phyloP scores from a whole-genome alignment of 2,888 invertebrate genomes.

The Dendrolimus houi region DNA sequence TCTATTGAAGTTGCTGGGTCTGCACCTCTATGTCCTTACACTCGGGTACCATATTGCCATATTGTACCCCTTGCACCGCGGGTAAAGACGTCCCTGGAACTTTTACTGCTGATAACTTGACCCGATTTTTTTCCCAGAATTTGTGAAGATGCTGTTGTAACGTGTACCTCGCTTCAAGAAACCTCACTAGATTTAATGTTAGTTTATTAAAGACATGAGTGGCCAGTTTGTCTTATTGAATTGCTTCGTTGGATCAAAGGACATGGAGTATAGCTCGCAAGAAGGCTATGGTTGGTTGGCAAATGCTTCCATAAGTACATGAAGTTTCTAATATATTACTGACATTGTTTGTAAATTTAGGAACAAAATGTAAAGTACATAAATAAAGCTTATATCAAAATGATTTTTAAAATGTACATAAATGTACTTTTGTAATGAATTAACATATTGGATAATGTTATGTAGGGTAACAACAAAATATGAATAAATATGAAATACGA shows the following conservation, averaged over 20 bases:
- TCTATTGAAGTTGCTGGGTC: too few species aligned
- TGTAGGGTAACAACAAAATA: neutral
- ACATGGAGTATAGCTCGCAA: neutral
- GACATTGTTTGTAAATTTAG: neutral
- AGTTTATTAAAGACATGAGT: slow-evolving; percentile 9
- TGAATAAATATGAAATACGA: neutral
- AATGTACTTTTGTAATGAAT: slow-evolving; percentile 25
- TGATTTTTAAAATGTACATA: slow-evolving; percentile 26
- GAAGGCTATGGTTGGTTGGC: neutral
- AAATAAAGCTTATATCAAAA: slow-evolving; percentile 1
- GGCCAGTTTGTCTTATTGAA: slow-evolving; percentile 1
- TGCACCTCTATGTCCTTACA: too few species aligned
- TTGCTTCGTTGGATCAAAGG: slow-evolving; percentile 3
- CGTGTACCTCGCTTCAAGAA: slow-evolving; percentile 30
- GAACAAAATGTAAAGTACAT: neutral
- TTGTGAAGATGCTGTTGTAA: slow-evolving; percentile 77
- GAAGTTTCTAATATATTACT: neutral
- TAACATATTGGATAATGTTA: slow-evolving; percentile 13
- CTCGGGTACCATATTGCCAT: too few species aligned
- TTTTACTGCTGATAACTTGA: too few species aligned
- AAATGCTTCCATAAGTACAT: neutral
- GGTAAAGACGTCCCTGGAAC: too few species aligned
- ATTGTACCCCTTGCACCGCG: too few species aligned
- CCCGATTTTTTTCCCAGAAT: slow-evolving; percentile 62
- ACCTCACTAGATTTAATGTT: slow-evolving; percentile 50